Evolutionary conservation across 53 echinoderm and acorn worm genomes (phyloP).

Genomic region (Mesocentrotus franciscanus): DNA sequence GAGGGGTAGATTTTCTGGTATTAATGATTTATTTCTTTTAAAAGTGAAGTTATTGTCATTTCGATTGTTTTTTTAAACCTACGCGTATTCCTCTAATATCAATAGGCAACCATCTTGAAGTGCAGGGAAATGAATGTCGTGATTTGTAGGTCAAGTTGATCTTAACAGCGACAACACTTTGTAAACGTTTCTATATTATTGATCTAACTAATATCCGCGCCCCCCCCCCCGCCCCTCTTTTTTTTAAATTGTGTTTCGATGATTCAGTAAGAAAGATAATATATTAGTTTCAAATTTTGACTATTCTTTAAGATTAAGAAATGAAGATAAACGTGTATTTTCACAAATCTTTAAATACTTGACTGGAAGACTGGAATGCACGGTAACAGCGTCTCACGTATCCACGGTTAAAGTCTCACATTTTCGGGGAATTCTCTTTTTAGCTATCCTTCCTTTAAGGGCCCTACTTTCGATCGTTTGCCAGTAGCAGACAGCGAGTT

Average conservation of each 20-base stretch:
- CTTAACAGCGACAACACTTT: background rate
- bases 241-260: background rate
- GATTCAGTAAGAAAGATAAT: background rate
- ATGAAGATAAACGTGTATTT: background rate
- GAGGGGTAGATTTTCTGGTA: background rate
- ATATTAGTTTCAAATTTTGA: background rate
- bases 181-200: background rate
- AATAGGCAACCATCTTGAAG: background rate
- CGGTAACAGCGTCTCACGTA: too few species aligned
- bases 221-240: too few species aligned
- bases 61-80: background rate
- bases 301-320: background rate
- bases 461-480: background rate
- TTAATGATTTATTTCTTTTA: background rate
- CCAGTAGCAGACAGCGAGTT: background rate
- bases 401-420: too few species aligned
- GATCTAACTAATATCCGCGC: background rate
- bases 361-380: too few species aligned
- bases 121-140: background rate
- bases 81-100: background rate
- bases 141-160: background rate
- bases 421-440: background rate
- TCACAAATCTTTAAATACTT: background rate
- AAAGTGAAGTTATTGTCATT: background rate
- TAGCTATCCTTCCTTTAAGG: background rate